A percentile compares a stretch with the other conserved stretches of the same genome.
Evolutionary conservation across 2,888 invertebrate genomes (phyloP).

Genomic region (Ennomos quercinarius): DNA sequence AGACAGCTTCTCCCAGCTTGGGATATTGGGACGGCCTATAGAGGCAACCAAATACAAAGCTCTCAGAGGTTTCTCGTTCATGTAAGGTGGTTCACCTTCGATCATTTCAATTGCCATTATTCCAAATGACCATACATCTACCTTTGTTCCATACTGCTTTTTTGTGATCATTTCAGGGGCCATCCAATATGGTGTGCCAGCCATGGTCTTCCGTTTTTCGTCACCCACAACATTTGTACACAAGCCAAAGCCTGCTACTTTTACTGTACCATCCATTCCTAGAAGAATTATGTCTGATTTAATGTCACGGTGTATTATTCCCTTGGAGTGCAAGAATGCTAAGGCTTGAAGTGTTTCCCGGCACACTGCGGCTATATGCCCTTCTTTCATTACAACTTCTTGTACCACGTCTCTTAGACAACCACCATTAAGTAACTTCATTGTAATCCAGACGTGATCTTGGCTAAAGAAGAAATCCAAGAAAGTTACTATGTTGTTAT

Average conservation of each 20-base stretch:
- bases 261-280: slow-evolving; percentile 96
- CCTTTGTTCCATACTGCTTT: slow-evolving; percentile 97
- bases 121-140: slow-evolving; percentile 98
- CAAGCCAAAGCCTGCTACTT: slow-evolving; percentile 98
- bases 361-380: slow-evolving; percentile 98
- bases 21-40: slow-evolving; percentile 96
- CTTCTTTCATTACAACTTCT: slow-evolving; percentile 98
- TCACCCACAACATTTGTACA: slow-evolving; percentile 98
- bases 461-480: slow-evolving; percentile 96
- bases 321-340: slow-evolving; percentile 94
- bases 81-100: slow-evolving; percentile 98
- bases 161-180: slow-evolving; percentile 97
- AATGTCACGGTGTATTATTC: slow-evolving; percentile 97
- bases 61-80: slow-evolving; percentile 96
- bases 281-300: slow-evolving; percentile 98
- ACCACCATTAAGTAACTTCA: slow-evolving; percentile 98
- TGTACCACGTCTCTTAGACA: slow-evolving; percentile 98
- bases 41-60: slow-evolving; percentile 98
- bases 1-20: slow-evolving; percentile 92
- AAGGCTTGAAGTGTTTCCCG: slow-evolving; percentile 94
- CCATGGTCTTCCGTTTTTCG: slow-evolving; percentile 97
- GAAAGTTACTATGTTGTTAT: slow-evolving; percentile 98
- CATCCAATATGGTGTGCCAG: slow-evolving; percentile 99
- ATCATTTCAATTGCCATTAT: slow-evolving; percentile 98
- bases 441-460: slow-evolving; percentile 97